Base-by-base conservation (phyloP, 1,140 invertebrate genomes). In the Pemphigus obesinymphae region DNA sequence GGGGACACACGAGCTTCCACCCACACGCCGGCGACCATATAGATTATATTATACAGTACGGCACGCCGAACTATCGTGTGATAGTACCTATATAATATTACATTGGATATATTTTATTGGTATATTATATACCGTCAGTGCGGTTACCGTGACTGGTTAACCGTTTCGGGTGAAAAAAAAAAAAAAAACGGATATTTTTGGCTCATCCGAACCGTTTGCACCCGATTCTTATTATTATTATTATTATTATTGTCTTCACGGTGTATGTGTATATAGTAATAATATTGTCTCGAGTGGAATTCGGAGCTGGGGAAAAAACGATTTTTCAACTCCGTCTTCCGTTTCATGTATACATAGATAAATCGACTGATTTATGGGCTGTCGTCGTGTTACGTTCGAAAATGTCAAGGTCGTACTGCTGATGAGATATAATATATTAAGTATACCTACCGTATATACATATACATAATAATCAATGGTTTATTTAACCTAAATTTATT, bases 1-100 rank as follows among this genome's bases (percentile, higher is more conserved):
- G 76, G 76, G 76, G 75, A 78, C 75, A 11, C 75, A 34, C 50
- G 31, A 53, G 34, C 76, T 80, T 80, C 76, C 76, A 63, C 55
- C 76, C 76, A 80, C 76, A 29, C 76, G 23, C 23, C 13, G 3
- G 2, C 26, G 26, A 20, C 66, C 34, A n/a, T 26, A 10, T n/a
- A n/a, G n/a, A n/a, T n/a, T n/a, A n/a, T n/a, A n/a, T n/a, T n/a
- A 43, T 34, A 34, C 50, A 26, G 50, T 58, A 40, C 31, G 3
- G 34, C 72, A 76, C 50, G 66, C n/a, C 66, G 66, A 40, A 40
- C 17, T 8, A 34, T 43, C 37, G 66, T 43, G n/a, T n/a, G 5
- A 3, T 7, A 8, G 17, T 34, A 10, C 17, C 0, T 15, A 55
- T 3, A 55, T 13, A 13, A 1, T 4, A n/a, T 23, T 58, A 53